Conservation (phyloP, 2,113 vertebrate species). For the Irena cyanogastra region DNA sequence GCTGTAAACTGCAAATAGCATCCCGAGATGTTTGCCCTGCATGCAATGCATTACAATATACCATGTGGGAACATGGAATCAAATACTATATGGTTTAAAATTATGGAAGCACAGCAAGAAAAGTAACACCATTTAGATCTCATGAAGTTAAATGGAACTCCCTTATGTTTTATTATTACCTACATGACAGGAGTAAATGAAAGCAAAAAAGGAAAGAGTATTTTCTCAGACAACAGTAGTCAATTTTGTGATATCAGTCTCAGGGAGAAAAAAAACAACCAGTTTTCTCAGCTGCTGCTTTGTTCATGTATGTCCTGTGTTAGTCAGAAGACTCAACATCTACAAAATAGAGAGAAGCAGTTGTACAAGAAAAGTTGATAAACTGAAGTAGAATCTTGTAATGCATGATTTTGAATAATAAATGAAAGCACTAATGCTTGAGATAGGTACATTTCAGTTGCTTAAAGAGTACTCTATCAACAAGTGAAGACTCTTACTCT, state of each 20-base stretch:
- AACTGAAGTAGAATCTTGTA: background rate
- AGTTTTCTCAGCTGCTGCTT: background rate
- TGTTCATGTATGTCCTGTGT: background rate
- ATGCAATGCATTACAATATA: background rate
- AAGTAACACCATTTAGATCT: background rate
- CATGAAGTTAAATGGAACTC: background rate
- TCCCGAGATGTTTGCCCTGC: background rate
- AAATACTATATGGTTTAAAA: background rate
- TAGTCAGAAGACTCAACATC: background rate
- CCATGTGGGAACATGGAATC: background rate
- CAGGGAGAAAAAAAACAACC: rapidly evolving
- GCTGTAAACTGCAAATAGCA: conserved; percentile 34
- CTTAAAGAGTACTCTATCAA: background rate
- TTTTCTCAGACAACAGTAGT: background rate
- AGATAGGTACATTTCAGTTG: background rate
- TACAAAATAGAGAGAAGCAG: background rate
- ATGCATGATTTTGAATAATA: background rate
- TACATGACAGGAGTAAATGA: background rate
- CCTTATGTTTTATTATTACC: background rate
- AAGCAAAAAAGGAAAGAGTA: background rate
- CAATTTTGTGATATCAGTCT: background rate
- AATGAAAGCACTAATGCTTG: background rate
- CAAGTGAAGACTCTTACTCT: background rate
- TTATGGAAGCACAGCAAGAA: background rate
- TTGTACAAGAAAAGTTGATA: background rate